Conservation (phyloP, 2,113 vertebrate genomes). For the Sinocyclocheilus grahami region DNA sequence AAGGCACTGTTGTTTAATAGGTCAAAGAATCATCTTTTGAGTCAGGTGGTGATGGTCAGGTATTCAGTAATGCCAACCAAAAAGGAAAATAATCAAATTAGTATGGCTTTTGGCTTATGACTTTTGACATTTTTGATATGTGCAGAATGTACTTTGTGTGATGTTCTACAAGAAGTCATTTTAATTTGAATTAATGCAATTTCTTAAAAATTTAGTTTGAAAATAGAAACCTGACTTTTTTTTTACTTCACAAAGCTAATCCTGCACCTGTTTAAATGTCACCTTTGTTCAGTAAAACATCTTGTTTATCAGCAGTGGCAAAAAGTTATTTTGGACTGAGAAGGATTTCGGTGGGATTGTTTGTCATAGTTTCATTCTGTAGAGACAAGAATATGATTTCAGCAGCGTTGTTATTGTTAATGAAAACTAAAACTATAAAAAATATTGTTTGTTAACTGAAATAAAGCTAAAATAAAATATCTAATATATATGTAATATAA, state of each 20-base stretch:
- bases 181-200: no score
- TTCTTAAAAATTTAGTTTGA: no score
- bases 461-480: not conserved
- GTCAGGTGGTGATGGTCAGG: slow-evolving; percentile 25
- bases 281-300: not conserved
- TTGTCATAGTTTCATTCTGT: slow-evolving; percentile 6
- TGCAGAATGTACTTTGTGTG: not conserved
- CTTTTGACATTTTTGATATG: not conserved
- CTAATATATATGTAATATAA: not conserved
- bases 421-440: not conserved
- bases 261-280: not conserved
- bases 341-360: slow-evolving; percentile 17
- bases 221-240: no score
- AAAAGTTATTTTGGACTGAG: slow-evolving; percentile 15
- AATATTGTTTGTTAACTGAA: not conserved
- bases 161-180: no score
- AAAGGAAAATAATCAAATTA: not conserved
- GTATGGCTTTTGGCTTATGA: no score
- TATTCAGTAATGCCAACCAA: slow-evolving; percentile 15
- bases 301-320: not conserved
- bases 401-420: not conserved
- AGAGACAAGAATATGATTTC: slow-evolving; percentile 13
- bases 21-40: not conserved
- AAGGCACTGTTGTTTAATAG: slow-evolving; percentile 5
- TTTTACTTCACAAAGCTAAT: not conserved